These are phyloP conservation scores for Urocyon cinereoargenteus DNA, from an alignment of 2,797 vertebrate genomes.

Conservation along the genomic window DNA sequence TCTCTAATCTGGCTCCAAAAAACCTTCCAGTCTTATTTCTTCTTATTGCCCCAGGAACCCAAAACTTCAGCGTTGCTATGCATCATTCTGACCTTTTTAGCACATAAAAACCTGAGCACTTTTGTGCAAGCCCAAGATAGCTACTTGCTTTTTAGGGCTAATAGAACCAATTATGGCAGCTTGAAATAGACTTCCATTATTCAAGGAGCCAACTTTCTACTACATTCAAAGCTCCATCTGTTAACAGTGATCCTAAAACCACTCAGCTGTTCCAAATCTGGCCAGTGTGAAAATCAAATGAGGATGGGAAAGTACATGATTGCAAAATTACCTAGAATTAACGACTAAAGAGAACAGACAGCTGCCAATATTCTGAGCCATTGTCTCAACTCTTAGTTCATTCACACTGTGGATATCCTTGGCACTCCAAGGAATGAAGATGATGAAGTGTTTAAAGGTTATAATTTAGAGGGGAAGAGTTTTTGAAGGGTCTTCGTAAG, in stretches of 20 bases:
- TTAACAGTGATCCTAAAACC: conserved; percentile 58
- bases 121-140: conserved; percentile 16
- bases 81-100: conserved; percentile 24
- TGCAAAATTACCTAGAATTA: conserved; percentile 54
- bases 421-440: conserved; percentile 9
- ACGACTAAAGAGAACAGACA: not conserved
- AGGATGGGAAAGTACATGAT: conserved; percentile 14
- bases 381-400: not conserved
- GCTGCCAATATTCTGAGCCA: conserved; percentile 18
- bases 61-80: not conserved
- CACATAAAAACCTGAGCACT: conserved; percentile 7
- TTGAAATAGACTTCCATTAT: conserved; percentile 65
- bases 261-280: conserved; percentile 37
- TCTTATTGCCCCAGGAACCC: not conserved
- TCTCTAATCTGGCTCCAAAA: conserved; percentile 42
- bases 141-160: conserved; percentile 10
- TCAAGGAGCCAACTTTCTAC: conserved; percentile 23
- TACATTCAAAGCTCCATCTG: conserved; percentile 48
- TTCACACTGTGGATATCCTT: not conserved
- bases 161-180: conserved; percentile 16
- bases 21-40: conserved; percentile 35
- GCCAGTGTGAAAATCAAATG: conserved; percentile 57
- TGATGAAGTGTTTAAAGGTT: conserved; percentile 5
- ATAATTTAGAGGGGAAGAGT: not conserved
- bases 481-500: conserved; percentile 33